These are phyloP conservation scores for Neocrepidodera transversa DNA, from an alignment of 2,888 invertebrate genomes.

Conservation along the genomic window DNA sequence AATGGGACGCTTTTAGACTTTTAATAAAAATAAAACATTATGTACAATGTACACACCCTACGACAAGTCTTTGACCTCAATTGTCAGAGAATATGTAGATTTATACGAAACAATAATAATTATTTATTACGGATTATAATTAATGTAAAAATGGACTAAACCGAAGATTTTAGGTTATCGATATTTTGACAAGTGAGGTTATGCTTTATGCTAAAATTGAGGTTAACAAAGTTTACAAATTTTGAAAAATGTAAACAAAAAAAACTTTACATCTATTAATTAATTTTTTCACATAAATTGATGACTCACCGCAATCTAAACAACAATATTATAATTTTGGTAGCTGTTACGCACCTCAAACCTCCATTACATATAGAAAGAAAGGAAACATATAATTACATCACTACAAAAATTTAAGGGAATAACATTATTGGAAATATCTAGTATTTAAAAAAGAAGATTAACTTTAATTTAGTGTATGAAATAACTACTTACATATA, in stretches of 20 bases:
- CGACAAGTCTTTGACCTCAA: constrained; percentile 20
- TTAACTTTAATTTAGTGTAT: constrained; percentile 16
- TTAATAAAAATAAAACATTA: not conserved
- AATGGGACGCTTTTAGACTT: not conserved
- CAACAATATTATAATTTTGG: constrained; percentile 28
- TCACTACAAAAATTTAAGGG: constrained; percentile 45
- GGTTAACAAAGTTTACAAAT: constrained; percentile 57
- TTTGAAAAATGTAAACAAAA: constrained; percentile 60
- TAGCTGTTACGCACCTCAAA: constrained; percentile 49
- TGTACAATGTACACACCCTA: constrained; percentile 26
- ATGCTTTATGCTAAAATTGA: constrained; percentile 60
- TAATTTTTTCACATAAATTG: constrained; percentile 10
- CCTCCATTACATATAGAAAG: constrained; percentile 51
- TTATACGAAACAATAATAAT: constrained; percentile 7
- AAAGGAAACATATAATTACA: constrained; percentile 55
- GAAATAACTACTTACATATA: constrained; percentile 51
- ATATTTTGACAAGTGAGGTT: constrained; percentile 61
- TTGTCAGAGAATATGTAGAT: constrained; percentile 1
- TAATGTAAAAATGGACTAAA: constrained; percentile 28
- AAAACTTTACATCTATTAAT: constrained; percentile 14
- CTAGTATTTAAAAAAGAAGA: constrained; percentile 14
- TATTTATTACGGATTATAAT: constrained; percentile 6
- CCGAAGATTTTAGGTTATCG: constrained; percentile 51
- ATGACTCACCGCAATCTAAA: constrained; percentile 26
- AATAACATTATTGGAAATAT: constrained; percentile 19